phyloP scores from a whole-genome alignment of 2,888 invertebrate species.

The Bombylius major region DNA sequence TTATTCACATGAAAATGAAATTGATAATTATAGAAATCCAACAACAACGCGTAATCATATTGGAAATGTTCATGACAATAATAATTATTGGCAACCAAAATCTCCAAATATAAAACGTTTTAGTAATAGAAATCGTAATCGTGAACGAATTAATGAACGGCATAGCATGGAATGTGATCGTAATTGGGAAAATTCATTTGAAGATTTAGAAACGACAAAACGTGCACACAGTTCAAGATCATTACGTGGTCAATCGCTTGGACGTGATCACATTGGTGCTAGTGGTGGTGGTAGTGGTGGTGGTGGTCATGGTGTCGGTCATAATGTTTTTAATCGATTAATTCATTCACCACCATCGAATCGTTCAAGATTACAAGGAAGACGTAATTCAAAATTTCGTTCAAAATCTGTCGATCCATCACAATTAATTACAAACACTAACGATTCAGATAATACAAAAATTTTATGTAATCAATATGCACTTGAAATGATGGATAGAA shows the following conservation, averaged over 20 bases:
- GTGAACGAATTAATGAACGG: slow-evolving; percentile 33
- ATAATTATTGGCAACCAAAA: not conserved
- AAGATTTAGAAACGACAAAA: slow-evolving; percentile 25
- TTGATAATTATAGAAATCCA: not conserved
- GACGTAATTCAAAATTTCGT: slow-evolving; percentile 17
- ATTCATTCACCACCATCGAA: no score
- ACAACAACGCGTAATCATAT: not conserved
- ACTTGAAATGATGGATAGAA: slow-evolving; percentile 36
- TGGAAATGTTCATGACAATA: not conserved
- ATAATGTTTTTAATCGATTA: no score
- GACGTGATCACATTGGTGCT: not conserved
- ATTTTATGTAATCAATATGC: slow-evolving; percentile 62
- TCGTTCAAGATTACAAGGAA: not conserved
- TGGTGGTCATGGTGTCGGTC: no score
- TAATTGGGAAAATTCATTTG: slow-evolving; percentile 20
- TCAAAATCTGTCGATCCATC: slow-evolving; percentile 35
- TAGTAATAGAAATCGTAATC: slow-evolving; percentile 26
- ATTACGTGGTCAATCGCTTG: slow-evolving; percentile 21
- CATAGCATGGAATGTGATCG: slow-evolving; percentile 40
- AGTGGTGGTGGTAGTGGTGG: no score
- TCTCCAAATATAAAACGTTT: slow-evolving; percentile 18
- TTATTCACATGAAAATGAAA: slow-evolving; percentile 11
- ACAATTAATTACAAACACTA: slow-evolving; percentile 22
- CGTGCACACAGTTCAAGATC: slow-evolving; percentile 29
- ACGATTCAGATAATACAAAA: slow-evolving; percentile 40